Conservation (phyloP, 2,113 vertebrate genomes). For the Entomyzon cyanotis region DNA sequence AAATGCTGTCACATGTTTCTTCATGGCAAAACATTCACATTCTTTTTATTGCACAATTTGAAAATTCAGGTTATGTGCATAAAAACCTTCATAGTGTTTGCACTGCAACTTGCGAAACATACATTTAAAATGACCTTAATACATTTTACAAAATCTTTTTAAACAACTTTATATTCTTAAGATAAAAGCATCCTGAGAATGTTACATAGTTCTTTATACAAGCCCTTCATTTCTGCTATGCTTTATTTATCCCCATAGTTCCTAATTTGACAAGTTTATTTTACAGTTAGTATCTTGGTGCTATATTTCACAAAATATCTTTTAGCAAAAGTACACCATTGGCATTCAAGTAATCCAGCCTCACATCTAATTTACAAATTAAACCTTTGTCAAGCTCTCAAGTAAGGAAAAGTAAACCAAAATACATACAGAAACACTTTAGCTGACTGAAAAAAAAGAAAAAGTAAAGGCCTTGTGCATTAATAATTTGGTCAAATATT, state of each 20-base stretch:
- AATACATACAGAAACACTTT: constrained; percentile 61
- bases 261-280: constrained; percentile 69
- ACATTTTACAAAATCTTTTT: constrained; percentile 79
- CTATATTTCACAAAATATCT: constrained; percentile 75
- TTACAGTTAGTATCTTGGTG: constrained; percentile 70
- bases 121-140: constrained; percentile 76
- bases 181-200: constrained; percentile 82
- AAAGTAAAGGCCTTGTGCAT: constrained; percentile 71
- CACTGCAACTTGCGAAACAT: constrained; percentile 65
- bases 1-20: constrained; percentile 57
- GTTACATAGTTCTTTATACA: constrained; percentile 77
- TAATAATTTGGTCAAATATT: constrained; percentile 74
- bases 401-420: constrained; percentile 65
- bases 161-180: constrained; percentile 73
- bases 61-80: constrained; percentile 64
- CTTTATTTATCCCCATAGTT: constrained; percentile 76
- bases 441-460: constrained; percentile 61
- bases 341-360: constrained; percentile 66
- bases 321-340: constrained; percentile 71
- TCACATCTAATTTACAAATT: constrained; percentile 66
- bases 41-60: constrained; percentile 74
- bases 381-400: constrained; percentile 65
- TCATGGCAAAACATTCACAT: constrained; percentile 59
- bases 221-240: constrained; percentile 78
- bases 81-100: constrained; percentile 68